These are phyloP conservation scores for Irena cyanogastra DNA, from an alignment of 2,113 vertebrate species.

Conservation along the genomic window DNA sequence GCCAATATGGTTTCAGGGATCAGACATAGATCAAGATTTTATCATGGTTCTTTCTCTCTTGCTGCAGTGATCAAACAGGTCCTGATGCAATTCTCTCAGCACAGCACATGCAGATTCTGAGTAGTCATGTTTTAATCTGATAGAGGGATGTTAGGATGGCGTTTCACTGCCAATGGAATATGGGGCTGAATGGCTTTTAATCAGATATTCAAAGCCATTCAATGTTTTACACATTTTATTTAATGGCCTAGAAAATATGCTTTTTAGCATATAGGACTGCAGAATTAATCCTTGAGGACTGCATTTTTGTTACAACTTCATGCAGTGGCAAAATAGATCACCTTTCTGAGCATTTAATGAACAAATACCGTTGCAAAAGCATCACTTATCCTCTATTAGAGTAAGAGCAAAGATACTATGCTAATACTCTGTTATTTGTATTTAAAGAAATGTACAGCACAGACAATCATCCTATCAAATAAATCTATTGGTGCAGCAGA, in stretches of 20 bases:
- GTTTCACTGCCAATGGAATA: neutral
- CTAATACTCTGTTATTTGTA: slow-evolving; percentile 28
- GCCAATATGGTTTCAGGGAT: neutral
- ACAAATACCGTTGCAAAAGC: slow-evolving; percentile 43
- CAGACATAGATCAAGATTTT: neutral
- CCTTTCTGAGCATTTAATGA: slow-evolving; percentile 44
- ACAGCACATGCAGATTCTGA: neutral
- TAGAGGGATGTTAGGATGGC: neutral
- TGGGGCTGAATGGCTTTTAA: neutral
- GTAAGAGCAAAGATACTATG: slow-evolving; percentile 20
- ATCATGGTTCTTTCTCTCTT: neutral
- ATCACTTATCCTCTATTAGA: slow-evolving; percentile 23
- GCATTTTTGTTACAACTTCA: slow-evolving; percentile 31
- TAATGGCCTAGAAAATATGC: neutral
- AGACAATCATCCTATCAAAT: neutral
- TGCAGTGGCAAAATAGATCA: neutral
- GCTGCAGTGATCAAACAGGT: neutral
- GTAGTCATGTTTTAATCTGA: neutral
- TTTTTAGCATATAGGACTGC: neutral
- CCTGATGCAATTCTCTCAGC: neutral
- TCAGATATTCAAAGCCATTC: neutral
- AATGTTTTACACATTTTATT: neutral
- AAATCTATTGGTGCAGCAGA: neutral
- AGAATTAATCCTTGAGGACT: slow-evolving; percentile 41
- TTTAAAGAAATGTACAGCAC: neutral